Conservation (phyloP, 2,888 invertebrate species). For the Yponomeuta cagnagella region DNA sequence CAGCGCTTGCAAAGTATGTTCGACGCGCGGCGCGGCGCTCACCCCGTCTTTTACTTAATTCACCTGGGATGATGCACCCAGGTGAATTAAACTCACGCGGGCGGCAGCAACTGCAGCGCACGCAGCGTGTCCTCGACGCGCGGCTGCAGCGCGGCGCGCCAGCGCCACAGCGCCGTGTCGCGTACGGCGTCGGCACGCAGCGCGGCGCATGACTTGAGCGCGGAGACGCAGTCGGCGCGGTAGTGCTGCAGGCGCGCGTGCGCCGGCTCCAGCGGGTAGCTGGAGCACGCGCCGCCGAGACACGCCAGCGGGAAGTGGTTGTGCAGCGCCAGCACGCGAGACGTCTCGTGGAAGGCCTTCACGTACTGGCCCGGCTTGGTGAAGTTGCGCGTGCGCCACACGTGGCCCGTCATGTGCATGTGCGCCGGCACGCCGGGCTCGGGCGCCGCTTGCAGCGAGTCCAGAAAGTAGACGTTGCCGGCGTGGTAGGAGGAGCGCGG, state of each 20-base stretch:
- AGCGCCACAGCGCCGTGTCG: slow-evolving; percentile 92
- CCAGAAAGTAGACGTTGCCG: slow-evolving; percentile 94
- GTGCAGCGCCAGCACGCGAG: slow-evolving; percentile 90
- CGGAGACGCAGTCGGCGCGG: slow-evolving; percentile 92
- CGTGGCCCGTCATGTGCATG: slow-evolving; percentile 96
- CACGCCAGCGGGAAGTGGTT: slow-evolving; percentile 95
- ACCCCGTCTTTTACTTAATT: too few species aligned
- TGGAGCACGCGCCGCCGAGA: slow-evolving; percentile 88
- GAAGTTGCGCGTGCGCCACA: slow-evolving; percentile 91
- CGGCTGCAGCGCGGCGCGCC: slow-evolving; percentile 83
- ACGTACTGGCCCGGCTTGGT: slow-evolving; percentile 95
- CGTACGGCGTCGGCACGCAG: slow-evolving; percentile 87
- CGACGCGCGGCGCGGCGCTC: slow-evolving; percentile 13
- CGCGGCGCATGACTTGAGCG: slow-evolving; percentile 87
- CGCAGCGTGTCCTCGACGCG: slow-evolving; percentile 82
- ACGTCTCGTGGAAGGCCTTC: slow-evolving; percentile 95
- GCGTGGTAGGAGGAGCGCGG: slow-evolving; percentile 89
- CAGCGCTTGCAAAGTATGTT: too few species aligned
- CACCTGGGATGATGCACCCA: too few species aligned
- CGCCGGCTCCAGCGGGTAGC: slow-evolving; percentile 86
- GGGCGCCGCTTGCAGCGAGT: slow-evolving; percentile 86
- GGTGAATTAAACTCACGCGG: slow-evolving; percentile 20
- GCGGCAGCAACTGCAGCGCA: slow-evolving; percentile 81
- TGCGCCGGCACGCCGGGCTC: slow-evolving; percentile 88
- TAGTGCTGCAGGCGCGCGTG: slow-evolving; percentile 96